Percentiles rank a stretch among this genome's conserved stretches.
Conservation (phyloP, 2,888 invertebrate species). For the Pristionchus fissidentatus region DNA sequence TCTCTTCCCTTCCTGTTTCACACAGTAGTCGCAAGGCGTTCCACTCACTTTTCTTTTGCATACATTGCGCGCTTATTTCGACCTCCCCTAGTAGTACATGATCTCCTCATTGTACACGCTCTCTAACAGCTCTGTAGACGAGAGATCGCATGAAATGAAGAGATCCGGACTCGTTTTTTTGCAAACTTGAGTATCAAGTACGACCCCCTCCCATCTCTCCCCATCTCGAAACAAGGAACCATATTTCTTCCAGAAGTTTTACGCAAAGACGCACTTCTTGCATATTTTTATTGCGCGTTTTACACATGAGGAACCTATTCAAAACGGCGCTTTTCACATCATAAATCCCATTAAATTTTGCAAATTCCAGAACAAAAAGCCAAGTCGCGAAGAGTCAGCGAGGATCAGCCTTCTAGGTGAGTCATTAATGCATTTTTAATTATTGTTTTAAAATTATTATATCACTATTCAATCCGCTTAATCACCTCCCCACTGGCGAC, state of each 20-base stretch:
- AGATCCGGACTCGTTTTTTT: no score
- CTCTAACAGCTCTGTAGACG: neutral
- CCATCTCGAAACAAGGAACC: neutral
- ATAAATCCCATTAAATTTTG: no score
- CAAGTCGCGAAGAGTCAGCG: slow-evolving; percentile 4
- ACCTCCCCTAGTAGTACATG: neutral
- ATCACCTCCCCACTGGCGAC: no score
- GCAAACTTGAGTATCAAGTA: no score
- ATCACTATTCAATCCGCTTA: neutral
- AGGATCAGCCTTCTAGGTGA: slow-evolving; percentile 27
- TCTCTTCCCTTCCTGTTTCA: neutral
- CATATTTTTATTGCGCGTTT: neutral
- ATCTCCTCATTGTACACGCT: neutral
- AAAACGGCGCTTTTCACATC: no score
- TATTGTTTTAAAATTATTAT: neutral
- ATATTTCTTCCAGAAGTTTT: neutral
- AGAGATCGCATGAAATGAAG: no score
- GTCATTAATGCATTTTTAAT: neutral
- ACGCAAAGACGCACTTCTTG: neutral
- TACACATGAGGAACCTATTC: no score
- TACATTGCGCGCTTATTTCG: neutral
- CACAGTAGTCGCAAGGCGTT: neutral
- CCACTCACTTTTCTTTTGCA: slow-evolving; percentile 37
- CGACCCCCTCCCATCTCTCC: no score
- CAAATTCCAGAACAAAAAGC: slow-evolving; percentile 7